A percentile compares a stretch with the other conserved stretches of the same genome.
These are phyloP conservation scores for Frankliniella intonsa DNA, from an alignment of 2,888 invertebrate species.

Conservation along the genomic window DNA sequence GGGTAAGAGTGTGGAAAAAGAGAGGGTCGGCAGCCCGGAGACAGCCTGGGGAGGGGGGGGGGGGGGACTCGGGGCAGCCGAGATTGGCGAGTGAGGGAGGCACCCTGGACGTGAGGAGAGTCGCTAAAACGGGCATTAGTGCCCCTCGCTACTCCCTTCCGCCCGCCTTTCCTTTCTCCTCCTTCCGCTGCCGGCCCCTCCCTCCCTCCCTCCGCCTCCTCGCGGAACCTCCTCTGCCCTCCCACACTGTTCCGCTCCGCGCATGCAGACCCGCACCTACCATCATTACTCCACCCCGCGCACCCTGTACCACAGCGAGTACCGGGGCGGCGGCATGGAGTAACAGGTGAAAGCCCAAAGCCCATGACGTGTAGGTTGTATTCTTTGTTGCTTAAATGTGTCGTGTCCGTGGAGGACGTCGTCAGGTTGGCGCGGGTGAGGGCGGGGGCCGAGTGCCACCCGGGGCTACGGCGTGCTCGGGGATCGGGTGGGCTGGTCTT, in stretches of 20 bases:
- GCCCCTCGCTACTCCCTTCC: neutral
- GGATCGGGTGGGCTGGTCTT: neutral
- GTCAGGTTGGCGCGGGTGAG: neutral
- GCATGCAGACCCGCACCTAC: neutral
- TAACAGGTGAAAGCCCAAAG: too few species aligned
- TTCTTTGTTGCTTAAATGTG: neutral
- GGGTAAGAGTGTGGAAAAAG: constrained; percentile 18
- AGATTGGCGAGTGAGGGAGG: constrained; percentile 4
- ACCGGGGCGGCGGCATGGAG: too few species aligned
- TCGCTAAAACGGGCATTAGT: constrained; percentile 25
- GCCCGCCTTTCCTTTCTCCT: neutral
- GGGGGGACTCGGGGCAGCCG: neutral
- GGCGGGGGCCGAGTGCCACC: neutral
- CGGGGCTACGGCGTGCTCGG: neutral
- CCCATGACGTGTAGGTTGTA: too few species aligned
- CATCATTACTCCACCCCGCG: too few species aligned
- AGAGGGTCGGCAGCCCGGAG: neutral
- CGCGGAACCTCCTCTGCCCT: neutral
- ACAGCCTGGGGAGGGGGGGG: neutral
- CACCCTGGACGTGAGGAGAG: constrained; percentile 20
- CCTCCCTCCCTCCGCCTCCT: neutral
- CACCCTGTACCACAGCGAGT: too few species aligned
- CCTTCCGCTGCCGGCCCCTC: neutral
- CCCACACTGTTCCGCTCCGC: neutral
- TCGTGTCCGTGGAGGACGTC: neutral